Evolutionary conservation across 2,797 vertebrate species (phyloP), one percentile per base, ranked within the genome.

Genomic region (Allobates femoralis): DNA sequence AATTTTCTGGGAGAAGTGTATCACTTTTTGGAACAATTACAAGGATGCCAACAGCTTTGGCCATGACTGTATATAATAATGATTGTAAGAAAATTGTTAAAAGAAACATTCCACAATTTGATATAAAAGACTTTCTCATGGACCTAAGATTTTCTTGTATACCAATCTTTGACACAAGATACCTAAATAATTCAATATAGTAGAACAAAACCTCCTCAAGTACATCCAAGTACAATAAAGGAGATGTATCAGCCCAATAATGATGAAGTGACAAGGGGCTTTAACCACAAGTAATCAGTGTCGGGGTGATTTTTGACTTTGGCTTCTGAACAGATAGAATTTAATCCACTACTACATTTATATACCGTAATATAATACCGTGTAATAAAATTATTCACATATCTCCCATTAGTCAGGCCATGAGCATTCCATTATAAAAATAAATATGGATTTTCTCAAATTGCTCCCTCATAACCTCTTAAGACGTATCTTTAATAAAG

Each of bases 391-490:
- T 71, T 71, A 71, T 41, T 71, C 34, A 16, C 34, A 83, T 71
- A 23, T 21, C 34, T 71, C 67, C 19, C 37, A 71, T 71, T 71
- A 71, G 67, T 71, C 37, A 41, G 2, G 41, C 21, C 21, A 71
- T 23, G 67, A 5, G 34, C 34, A 41, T 41, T 71, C 37, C 46
- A 34, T 71, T 71, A 71, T 23, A 23, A 71, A 71, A 71, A 71
- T 71, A 71, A 71, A 71, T 46, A 71, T 46, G 67, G 37, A 71
- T 71, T 71, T 71, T 71, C 67, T 14, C 21, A 23, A 71, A 71
- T 71, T 46, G 34, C 67, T 71, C 67, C 67, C 67, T 41, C 11
- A 41, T 41, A 41, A 71, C 37, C 67, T 71, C 67, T 71, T 46
- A 71, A 71, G 30, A 71, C 21, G 23, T 71, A 41, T 71, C 37